Evolutionary conservation across 2,113 vertebrate species (phyloP).

Genomic region (Ammospiza nelsoni): DNA sequence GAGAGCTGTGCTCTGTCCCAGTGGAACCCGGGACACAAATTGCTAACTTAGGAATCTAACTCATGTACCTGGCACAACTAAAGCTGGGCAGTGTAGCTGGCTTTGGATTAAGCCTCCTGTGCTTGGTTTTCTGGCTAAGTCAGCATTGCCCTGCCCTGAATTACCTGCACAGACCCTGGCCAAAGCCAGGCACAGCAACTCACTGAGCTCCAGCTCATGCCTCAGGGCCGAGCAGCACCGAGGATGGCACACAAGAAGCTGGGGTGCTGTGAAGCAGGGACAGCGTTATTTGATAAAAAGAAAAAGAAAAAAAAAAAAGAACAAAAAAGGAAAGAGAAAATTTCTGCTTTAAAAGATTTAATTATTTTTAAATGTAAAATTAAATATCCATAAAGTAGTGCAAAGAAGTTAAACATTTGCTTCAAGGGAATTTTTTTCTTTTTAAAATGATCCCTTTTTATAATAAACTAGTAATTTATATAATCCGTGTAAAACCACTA

Average conservation of each 20-base stretch:
- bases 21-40: background rate
- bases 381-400: conserved; percentile 2
- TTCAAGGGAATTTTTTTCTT: conserved; percentile 25
- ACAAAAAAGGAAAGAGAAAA: background rate
- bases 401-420: background rate
- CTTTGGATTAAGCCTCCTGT: background rate
- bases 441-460: conserved; percentile 47
- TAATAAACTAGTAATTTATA: conserved; percentile 57
- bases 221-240: background rate
- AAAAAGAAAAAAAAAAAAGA: no score
- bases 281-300: background rate
- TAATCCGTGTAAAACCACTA: conserved; percentile 60
- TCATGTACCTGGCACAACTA: background rate
- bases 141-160: background rate
- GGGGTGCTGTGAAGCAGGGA: background rate
- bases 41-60: background rate
- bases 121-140: background rate
- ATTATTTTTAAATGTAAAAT: conserved; percentile 29
- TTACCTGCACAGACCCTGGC: background rate
- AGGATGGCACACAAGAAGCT: background rate
- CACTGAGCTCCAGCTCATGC: background rate
- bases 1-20: background rate
- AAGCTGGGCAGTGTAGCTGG: background rate
- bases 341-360: background rate
- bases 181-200: background rate